Evolutionary conservation across 1,140 invertebrate species (phyloP), one percentile per base, ranked within the genome.

Genomic region (Samia ricini): DNA sequence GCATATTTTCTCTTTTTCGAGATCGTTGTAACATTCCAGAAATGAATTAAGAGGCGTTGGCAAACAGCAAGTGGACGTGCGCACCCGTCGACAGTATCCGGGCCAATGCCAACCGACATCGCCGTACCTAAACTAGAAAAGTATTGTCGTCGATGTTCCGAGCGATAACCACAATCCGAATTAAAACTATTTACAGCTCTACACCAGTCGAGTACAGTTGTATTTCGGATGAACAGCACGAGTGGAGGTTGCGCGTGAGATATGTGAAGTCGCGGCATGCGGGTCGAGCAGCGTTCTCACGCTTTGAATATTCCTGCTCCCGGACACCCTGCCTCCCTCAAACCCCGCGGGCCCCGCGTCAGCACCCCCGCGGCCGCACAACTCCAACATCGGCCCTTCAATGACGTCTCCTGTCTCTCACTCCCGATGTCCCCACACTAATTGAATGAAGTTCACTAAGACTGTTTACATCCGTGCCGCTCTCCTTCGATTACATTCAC

Each of bases 281-380:
- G 87, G 83, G 85, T 82, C 87, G 83, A 85, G 83, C 78, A 71
- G 75, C 79, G 85, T 89, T 89, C 87, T 89, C 87, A 89, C 87
- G 85, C 86, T 88, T 89, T 86, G 86, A 88, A 89, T 89, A 88
- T 88, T 85, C 85, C 86, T 83, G 85, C 78, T 86, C 79, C 81
- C 79, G 79, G 72, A 71, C 63, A 62, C 68, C 69, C 77, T n/a
- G n/a, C n/a, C n/a, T n/a, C n/a, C n/a, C n/a, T n/a, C n/a, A n/a
- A n/a, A n/a, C 81, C 68, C 61, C 69, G 55, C 60, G 58, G 64
- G 55, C 69, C 23, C 66, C 70, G 62, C 71, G 29, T 66, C 52
- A 68, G 60, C 22, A 55, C 24, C 64, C 59, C 61, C 68, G 52
- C 60, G 59, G 64, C 50, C 70, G 22, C 65, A 66, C 66, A 67